Base-by-base conservation (phyloP, 2,113 vertebrate species). In the Poecilia latipinna region DNA sequence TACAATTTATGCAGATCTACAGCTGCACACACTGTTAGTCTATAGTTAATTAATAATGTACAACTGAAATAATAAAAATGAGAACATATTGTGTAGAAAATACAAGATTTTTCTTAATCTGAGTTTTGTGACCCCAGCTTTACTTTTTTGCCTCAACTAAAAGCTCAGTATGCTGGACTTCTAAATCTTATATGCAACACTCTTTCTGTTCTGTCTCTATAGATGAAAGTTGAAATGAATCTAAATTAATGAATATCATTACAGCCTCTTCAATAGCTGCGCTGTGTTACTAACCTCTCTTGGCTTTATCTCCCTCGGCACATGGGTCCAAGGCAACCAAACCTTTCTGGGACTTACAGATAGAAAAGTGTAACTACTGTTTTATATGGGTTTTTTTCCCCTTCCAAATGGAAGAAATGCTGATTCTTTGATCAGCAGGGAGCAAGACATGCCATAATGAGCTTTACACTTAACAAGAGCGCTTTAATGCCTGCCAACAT, bases 201-300 rank as follows among this genome's bases (percentile, higher is more conserved):
- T 70, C 29, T 74, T 64, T 79, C 42, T 66, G 31, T 7, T 66
- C 63, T 37, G 68, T 85, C 69, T 72, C 57, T 77, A 68, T 48
- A 77, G 68, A 86, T 79, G 74, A 79, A 90, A 89, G 80, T 91
- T 91, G 76, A 92, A 91, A 92, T 92, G 79, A 92, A 91, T 89
- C 88, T 90, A 89, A 92, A 92, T 93, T 87, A 92, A 93, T 93
- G 91, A 93, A 93, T 92, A 87, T 91, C 86, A 93, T 94, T 93
- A 93, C 77, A 79, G 87, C 72, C 74, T 87, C 80, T 89, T 90
- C 91, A 92, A 93, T 84, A 87, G 79, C 81, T 33, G 54, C 48
- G 44, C 82, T 79, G 82, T 88, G 87, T 91, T 88, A 87, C 83
- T 86, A 86, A 89, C 89, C 84, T 83, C 84, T 81, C 72, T 76